Evolutionary conservation across 2,888 invertebrate genomes (phyloP), one percentile per base, ranked within the genome.

Genomic region (Lochmaea crataegi): DNA sequence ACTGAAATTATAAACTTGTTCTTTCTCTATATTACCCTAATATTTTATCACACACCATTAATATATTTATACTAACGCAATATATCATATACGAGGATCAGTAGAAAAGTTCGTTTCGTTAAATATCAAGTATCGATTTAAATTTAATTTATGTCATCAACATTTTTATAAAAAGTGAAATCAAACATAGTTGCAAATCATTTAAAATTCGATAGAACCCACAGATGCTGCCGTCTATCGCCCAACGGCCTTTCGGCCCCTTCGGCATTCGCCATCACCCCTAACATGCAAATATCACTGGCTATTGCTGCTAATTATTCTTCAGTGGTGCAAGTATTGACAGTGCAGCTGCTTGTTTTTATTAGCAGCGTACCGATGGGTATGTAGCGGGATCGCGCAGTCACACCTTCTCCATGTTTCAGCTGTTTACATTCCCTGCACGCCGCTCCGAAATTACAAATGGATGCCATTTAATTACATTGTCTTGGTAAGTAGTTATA

Each of bases 401-500:
- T 86, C 85, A 86, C 86, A 86, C 86, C 86, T 86, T 86, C 85
- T 86, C 83, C 86, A 86, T 86, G 86, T 86, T 85, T 64, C 82
- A 82, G 84, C 85, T 82, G 85, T 86, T 85, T 85, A 84, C 85
- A 86, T 86, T 86, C 86, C 82, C 84, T 83, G 85, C 86, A 86
- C 85, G 86, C 84, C 83, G 84, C 82, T 84, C 81, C 82, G 82
- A 86, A 85, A 86, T 87, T 87, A 86, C 87, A 86, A 87, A 87
- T 86, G 87, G 86, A 86, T 86, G 85, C 86, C 86, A 86, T 86
- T 87, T 86, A 86, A 86, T 86, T 87, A 86, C 86, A 86, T 86
- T 86, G 87, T 86, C 86, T 87, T 86, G 86, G 85, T 85, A 85
- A 85, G 84, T 85, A 85, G 85, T 85, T 86, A 85, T 86, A 86